Evolutionary conservation across 2,797 vertebrate species (phyloP), one percentile per base, ranked within the genome.

Genomic region (Phoxinus dragarum): DNA sequence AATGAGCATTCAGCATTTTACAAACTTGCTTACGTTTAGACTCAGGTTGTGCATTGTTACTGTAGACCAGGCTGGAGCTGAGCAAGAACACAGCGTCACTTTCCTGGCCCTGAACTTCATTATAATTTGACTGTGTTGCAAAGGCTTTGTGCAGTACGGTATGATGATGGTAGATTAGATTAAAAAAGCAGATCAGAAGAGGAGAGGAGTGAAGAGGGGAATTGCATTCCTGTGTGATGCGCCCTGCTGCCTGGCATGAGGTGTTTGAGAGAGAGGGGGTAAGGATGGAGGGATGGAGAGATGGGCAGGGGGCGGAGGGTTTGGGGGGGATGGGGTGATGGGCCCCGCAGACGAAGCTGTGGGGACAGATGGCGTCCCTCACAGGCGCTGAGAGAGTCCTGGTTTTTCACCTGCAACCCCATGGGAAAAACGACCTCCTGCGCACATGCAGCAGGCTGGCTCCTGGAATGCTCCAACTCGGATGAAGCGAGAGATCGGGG

Each of bases 331-430:
- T 34, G 73, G 91, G 93, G 91, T 87, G 89, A 73, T 42, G 73
- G 91, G 92, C 93, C 92, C 85, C 92, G 94, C 94, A 88, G 87
- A 92, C 91, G 92, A 89, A 87, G 92, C 93, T 93, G 94, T 92
- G 85, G 94, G 91, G 93, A 96, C 94, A 96, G 94, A 96, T 93
- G 93, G 95, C 89, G 92, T 94, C 92, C 93, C 93, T 95, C 78
- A 74, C 85, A 91, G 92, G 90, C 78, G 59, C 87, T 89, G 88
- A 89, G 91, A 87, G 89, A 95, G 94, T 94, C 94, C 94, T 94
- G 94, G 94, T 93, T 95, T 85, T 95, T 96, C 95, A 96, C 95
- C 94, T 96, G 95, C 95, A 94, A 91, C 93, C 94, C 94, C 94
- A 94, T 95, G 94, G 95, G 94, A 95, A 96, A 95, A 95, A 93